Base-by-base conservation (phyloP, 2,113 vertebrate genomes). In the Myotis brandtii region DNA sequence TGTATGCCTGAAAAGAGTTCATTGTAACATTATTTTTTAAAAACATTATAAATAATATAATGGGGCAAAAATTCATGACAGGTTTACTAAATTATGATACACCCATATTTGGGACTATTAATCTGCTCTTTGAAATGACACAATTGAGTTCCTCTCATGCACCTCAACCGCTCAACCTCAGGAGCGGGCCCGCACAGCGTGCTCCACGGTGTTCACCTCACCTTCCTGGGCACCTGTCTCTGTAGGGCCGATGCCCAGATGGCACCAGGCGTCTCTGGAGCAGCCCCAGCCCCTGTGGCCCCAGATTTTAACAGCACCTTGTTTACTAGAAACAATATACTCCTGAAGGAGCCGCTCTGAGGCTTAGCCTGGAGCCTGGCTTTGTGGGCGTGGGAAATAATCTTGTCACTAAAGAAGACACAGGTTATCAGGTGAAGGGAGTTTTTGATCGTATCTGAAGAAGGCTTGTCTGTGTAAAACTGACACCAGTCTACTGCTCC, bases 121-220 rank as follows among this genome's bases (percentile, higher is more conserved):
- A 52, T 66, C 27, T 91, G 18, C 20, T 83, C 77, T 83, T 87
- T 32, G 20, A 84, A 67, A 56, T 16, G 11, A 50, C 66, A n/a
- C 4, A 81, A 2, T 64, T 56, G n/a, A 48, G 32, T 27, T 34
- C 5, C 8, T 93, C n/a, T 52, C n/a, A 0, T 86, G 25, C 9
- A 43, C 52, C 21, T 48, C 54, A 66, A 4, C 9, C 0, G 6
- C 50, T 9, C 50, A 37, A 6, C n/a, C 77, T 56, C 21, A 25
- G 52, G n/a, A 21, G n/a, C 5, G 1, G 77, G n/a, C 6, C 25
- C 2, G 18, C 18, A 37, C 34, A 20, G 16, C 37, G 2, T 34
- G 10, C 14, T 27, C 18, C 3, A 3, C 0, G 0, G 14, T 14
- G 17, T 3, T 46, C 30, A 17, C 50, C 85, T 54, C 23, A 32